Evolutionary conservation across 2,888 invertebrate species (phyloP), one percentile per base, ranked within the genome.

Genomic region (Hemicrepidius hirtus): DNA sequence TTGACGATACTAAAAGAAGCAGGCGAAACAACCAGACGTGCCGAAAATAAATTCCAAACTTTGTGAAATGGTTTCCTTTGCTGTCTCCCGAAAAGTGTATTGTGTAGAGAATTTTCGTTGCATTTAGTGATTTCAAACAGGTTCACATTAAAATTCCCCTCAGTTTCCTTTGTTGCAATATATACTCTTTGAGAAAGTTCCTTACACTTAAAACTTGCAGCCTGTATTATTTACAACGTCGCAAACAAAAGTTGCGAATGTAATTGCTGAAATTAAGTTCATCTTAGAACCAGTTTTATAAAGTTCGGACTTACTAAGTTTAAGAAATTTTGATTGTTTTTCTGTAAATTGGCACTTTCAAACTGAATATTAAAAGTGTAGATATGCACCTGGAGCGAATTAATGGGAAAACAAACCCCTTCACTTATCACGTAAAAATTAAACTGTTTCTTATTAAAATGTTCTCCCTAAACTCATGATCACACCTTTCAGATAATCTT

Each of bases 11-110:
- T 64, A 68, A 72, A 71, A 68, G 68, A 68, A 50, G 68, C 49
- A 63, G 59, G 63, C 44, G 63, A 68, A 40, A 64, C 41, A 53
- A 64, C 35, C 35, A 64, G 44, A 68, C 72, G 72, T 72, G 72
- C 41, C 40, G 68, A 68, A 72, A 72, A 72, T 72, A 72, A 72
- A 72, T 68, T 72, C 57, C 46, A 57, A 68, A 63, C 44, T 68
- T 66, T 44, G 32, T 16, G 64, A 59, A 53, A 60, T 55, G 64
- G 37, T 46, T 72, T 44, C 60, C 44, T 64, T 68, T 63, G 28
- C 46, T 35, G 37, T 72, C n/a, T 72, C 37, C 50, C 46, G 21
- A 68, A 64, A 57, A 57, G 57, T 59, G 53, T 63, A 72, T 64
- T 67, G 63, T 68, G 55, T 16, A 18, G 46, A 44, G 60, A 64